These are phyloP conservation scores for Polydrusus pterygomalis DNA, from an alignment of 2,888 invertebrate genomes.

Conservation along the genomic window DNA sequence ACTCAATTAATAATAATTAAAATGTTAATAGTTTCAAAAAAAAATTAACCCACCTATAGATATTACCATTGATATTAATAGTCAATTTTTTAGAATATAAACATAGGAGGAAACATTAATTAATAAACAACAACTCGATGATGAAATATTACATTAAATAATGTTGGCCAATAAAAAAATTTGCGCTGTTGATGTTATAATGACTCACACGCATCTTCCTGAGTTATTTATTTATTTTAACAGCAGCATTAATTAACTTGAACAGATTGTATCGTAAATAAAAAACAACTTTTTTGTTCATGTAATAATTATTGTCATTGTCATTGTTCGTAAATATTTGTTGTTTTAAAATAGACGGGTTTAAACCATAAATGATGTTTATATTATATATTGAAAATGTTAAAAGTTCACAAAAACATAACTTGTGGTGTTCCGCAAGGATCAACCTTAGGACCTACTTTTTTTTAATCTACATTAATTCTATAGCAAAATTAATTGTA, in stretches of 20 bases:
- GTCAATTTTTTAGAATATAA: background rate
- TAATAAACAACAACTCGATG: constrained; percentile 2
- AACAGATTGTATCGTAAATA: background rate
- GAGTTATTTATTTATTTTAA: background rate
- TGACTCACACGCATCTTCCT: background rate
- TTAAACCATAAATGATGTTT: too few species aligned
- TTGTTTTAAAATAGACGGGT: background rate
- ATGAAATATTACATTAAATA: constrained; percentile 7
- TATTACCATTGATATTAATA: background rate
- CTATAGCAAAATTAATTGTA: too few species aligned
- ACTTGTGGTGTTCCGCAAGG: too few species aligned
- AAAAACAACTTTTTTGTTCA: constrained; percentile 2
- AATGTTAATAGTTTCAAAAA: too few species aligned
- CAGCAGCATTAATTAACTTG: background rate
- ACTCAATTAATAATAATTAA: too few species aligned
- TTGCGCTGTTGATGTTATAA: background rate
- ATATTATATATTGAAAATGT: too few species aligned
- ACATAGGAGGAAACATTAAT: constrained; percentile 1
- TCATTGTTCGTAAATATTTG: too few species aligned
- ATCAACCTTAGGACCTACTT: too few species aligned
- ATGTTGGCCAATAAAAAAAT: constrained; percentile 5
- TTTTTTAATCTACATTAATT: too few species aligned
- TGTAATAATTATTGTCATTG: too few species aligned
- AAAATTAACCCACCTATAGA: background rate
- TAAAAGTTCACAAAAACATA: too few species aligned